These are phyloP conservation scores for Hippoglossus stenolepis DNA, from an alignment of 2,113 vertebrate genomes.

Conservation along the genomic window DNA sequence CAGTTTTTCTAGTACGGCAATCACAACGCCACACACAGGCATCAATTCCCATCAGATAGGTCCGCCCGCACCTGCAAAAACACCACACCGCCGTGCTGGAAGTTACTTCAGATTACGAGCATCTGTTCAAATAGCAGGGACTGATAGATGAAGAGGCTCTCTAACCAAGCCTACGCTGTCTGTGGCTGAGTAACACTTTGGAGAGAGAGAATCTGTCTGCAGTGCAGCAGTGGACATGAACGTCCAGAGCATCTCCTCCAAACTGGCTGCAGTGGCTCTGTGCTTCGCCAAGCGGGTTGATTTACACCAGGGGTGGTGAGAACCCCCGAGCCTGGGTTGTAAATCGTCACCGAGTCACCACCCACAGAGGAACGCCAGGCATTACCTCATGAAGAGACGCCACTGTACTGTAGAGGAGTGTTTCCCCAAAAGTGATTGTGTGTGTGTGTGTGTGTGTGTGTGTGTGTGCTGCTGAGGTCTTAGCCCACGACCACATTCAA, in stretches of 20 bases:
- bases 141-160: conserved; percentile 55
- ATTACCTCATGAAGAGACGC: conserved; percentile 34
- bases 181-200: conserved; percentile 53
- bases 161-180: conserved; percentile 48
- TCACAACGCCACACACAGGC: background rate
- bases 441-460: conserved; percentile 1
- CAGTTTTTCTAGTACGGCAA: conserved; percentile 1
- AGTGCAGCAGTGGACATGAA: conserved; percentile 75
- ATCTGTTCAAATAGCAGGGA: conserved; percentile 64
- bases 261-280: conserved; percentile 55
- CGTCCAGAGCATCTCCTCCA: conserved; percentile 57
- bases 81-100: conserved; percentile 17
- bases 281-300: conserved; percentile 31
- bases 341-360: conserved; percentile 62
- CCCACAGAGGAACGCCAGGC: conserved; percentile 45
- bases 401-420: conserved; percentile 31
- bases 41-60: conserved; percentile 8
- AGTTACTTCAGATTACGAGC: conserved; percentile 48
- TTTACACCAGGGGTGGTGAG: conserved; percentile 38
- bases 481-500: conserved; percentile 6
- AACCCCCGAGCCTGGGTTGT: conserved; percentile 45
- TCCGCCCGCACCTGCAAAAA: conserved; percentile 29
- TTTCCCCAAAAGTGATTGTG: conserved; percentile 57
- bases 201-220: conserved; percentile 61
- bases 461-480: conserved; percentile 33